Evolutionary conservation across 2,797 vertebrate genomes (phyloP), one percentile per base, ranked within the genome.

Genomic region (Menidia menidia): DNA sequence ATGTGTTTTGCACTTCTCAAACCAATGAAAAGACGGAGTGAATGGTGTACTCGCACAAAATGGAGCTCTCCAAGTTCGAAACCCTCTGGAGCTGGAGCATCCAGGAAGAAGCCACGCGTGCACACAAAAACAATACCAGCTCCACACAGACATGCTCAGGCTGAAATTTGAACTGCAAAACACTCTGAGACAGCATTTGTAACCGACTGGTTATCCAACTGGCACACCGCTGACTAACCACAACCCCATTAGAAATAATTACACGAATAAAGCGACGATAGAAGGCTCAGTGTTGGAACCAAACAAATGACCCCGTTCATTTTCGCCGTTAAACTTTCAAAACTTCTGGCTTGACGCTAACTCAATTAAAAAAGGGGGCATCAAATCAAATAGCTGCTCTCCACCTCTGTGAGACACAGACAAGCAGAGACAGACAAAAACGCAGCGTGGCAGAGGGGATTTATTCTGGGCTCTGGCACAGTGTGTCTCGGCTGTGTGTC

Each of bases 381-480:
- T 63, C 51, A 19, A 31, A 3, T 25, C 11, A 42, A 59, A 64
- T 32, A 41, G 18, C 39, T 47, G 44, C 41, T 39, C 50, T 51
- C 61, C 35, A 72, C 32, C 53, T 65, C 66, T 58, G 52, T 33
- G 45, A 12, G n/a, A 69, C 54, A 59, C 25, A 48, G 57, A 61
- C 62, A 43, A 50, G 61, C 35, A 53, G 33, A 64, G 47, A 74
- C 60, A 80, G 54, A 76, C 58, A 78, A 75, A 65, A 25, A 77
- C 82, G 55, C 39, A 53, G 55, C n/a, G 39, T 39, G 55, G 41
- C 42, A 47, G 35, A 39, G 45, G 64, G 64, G 52, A 78, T 78
- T 91, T 91, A 92, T 92, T 91, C 87, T 86, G 67, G 81, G 79
- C 71, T 64, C 47, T 53, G 71, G 73, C 80, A 59, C 74, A 35